Evolutionary conservation across 2,113 vertebrate genomes (phyloP), one percentile per base, ranked within the genome.

Genomic region (Chaetorhynchus papuensis): DNA sequence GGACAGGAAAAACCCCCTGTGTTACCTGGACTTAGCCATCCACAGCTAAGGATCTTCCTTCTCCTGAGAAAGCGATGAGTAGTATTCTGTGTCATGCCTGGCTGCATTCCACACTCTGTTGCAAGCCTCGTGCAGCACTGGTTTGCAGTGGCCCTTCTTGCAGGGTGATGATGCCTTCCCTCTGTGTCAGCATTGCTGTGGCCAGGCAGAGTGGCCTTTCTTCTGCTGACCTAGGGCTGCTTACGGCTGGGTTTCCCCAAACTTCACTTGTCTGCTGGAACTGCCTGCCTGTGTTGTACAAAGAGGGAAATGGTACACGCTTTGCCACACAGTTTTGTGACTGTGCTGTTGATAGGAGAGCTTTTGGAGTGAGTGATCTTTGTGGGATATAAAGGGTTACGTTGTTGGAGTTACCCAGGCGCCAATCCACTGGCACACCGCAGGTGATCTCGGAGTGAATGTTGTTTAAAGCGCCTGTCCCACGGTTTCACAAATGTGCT

Each of bases 391-490:
- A 85, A 96, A 80, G 84, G 80, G 84, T 83, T 91, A 90, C 23
- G 26, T 35, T 56, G 93, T 78, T 85, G 45, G 33, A 82, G 87
- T 74, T 87, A 21, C 65, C 21, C 69, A 81, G 92, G 85, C 84
- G 95, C 96, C 90, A 33, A 66, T 89, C 54, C 83, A 20, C 87
- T 92, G 96, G 94, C 90, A 94, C 94, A 83, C 97, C 77, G 21
- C 94, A 97, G 96, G 93, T 94, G 91, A 96, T 94, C 87, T 59
- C 54, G 3, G 41, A 94, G 95, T 71, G 92, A 96, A 95, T 96
- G 97, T 98, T 98, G 94, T 97, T 98, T 96, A 96, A 96, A 97
- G 96, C 93, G 78, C 94, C 95, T 97, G 96, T 97, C 91, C 95
- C 94, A 41, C 86, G 44, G 93, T 78, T 95, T 95, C 90, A 83